Conservation (phyloP, 1,140 invertebrate species). For the Cyclina sinensis region DNA sequence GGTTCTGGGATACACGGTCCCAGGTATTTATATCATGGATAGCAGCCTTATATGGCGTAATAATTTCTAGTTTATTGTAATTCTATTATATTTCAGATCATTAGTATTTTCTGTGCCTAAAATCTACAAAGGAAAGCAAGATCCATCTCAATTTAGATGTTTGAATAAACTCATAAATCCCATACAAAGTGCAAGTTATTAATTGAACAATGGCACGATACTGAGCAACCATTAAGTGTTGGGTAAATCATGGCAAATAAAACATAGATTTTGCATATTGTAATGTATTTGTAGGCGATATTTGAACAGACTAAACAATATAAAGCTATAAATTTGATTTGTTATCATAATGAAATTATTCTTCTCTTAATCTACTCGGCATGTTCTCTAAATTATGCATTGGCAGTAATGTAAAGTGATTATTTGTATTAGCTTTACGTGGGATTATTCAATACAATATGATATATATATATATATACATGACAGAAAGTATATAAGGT, state of each 20-base stretch:
- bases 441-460: neutral
- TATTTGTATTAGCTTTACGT: neutral
- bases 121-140: neutral
- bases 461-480: too few species aligned
- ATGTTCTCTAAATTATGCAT: neutral
- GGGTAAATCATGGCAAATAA: conserved; percentile 27
- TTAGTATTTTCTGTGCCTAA: neutral
- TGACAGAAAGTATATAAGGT: too few species aligned
- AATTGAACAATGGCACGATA: neutral
- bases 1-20: too few species aligned
- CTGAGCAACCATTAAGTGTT: conserved; percentile 1
- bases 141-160: neutral
- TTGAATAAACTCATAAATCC: neutral
- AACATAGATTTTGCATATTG: conserved; percentile 2
- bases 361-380: neutral
- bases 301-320: conserved; percentile 7
- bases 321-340: neutral
- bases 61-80: too few species aligned
- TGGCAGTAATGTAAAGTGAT: neutral
- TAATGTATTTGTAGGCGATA: conserved; percentile 19
- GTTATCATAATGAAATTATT: conserved; percentile 30
- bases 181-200: conserved; percentile 4
- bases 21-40: too few species aligned
- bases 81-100: too few species aligned
- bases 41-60: too few species aligned